Conservation (phyloP, 1,140 invertebrate genomes). For the Scaptomyza montana region DNA sequence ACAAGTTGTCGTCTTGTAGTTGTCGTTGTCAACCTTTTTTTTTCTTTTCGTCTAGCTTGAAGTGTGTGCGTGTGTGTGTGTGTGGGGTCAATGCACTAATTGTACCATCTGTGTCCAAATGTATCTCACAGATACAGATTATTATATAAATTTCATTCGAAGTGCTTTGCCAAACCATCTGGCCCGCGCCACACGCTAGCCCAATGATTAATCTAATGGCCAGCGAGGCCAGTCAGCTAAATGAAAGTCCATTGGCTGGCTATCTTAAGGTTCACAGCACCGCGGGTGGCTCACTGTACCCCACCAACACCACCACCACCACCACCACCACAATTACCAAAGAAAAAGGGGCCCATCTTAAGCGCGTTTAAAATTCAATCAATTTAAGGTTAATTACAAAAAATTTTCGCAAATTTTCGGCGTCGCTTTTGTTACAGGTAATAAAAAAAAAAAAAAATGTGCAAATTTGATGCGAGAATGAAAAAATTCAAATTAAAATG, state of each 20-base stretch:
- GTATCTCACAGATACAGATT: constrained; percentile 49
- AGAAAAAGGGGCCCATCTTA: constrained; percentile 30
- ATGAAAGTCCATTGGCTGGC: constrained; percentile 24
- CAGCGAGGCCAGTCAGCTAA: constrained; percentile 13
- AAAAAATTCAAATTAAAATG: background rate
- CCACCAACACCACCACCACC: background rate
- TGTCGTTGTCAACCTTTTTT: constrained; percentile 33
- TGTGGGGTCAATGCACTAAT: constrained; percentile 62
- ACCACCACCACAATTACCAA: no score
- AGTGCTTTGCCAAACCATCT: constrained; percentile 11
- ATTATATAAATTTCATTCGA: constrained; percentile 51
- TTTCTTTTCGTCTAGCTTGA: constrained; percentile 60
- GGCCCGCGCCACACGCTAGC: constrained; percentile 37
- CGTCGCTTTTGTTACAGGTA: no score
- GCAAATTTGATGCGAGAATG: no score
- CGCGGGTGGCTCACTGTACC: constrained; percentile 43
- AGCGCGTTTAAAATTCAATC: constrained; percentile 75
- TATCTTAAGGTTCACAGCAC: constrained; percentile 30
- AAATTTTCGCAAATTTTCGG: constrained; percentile 43
- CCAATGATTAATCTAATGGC: constrained; percentile 52
- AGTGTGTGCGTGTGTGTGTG: constrained; percentile 21
- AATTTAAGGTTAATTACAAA: constrained; percentile 70
- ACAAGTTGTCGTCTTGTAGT: constrained; percentile 53
- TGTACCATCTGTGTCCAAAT: constrained; percentile 44
- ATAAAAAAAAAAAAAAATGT: no score